Evolutionary conservation across 2,113 vertebrate genomes (phyloP).

Genomic region (Andinoacara biseriatus): DNA sequence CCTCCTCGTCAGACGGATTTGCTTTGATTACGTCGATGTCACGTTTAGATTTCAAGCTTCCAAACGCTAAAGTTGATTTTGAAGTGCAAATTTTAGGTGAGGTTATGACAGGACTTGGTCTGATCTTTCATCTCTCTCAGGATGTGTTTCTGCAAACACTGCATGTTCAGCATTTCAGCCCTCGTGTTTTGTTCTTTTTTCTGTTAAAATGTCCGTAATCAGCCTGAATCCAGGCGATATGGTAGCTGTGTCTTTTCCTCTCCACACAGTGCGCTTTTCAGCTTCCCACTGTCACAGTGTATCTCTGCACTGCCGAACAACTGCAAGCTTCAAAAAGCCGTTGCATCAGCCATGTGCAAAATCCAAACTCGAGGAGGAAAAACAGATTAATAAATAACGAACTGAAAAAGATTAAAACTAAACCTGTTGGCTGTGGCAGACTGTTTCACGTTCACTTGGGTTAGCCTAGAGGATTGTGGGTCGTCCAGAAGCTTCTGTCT

Average conservation of each 20-base stretch:
- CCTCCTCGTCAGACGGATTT: neutral
- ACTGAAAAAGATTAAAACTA: conserved; percentile 18
- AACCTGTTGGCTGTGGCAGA: neutral
- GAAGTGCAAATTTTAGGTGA: conserved; percentile 19
- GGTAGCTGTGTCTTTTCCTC: neutral
- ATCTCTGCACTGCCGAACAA: conserved; percentile 2
- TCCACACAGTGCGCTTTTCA: neutral
- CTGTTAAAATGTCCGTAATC: neutral
- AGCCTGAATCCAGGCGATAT: conserved; percentile 8
- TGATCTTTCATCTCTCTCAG: conserved; percentile 56
- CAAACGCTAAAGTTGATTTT: neutral
- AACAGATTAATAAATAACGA: conserved; percentile 15
- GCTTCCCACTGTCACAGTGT: neutral
- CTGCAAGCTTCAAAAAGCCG: conserved; percentile 32
- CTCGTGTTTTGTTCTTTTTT: conserved; percentile 12
- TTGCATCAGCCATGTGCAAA: conserved; percentile 16
- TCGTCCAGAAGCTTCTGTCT: conserved; percentile 12
- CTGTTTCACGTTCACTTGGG: neutral
- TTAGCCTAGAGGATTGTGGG: conserved; percentile 27
- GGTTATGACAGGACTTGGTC: conserved; percentile 26
- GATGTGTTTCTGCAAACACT: conserved; percentile 53
- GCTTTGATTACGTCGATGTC: neutral
- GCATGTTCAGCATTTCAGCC: conserved; percentile 13
- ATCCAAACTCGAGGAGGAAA: neutral
- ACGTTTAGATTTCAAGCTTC: conserved; percentile 5